Evolutionary conservation across 2,888 invertebrate genomes (phyloP), one percentile per base, ranked within the genome.

Genomic region (Eristalis tenax): DNA sequence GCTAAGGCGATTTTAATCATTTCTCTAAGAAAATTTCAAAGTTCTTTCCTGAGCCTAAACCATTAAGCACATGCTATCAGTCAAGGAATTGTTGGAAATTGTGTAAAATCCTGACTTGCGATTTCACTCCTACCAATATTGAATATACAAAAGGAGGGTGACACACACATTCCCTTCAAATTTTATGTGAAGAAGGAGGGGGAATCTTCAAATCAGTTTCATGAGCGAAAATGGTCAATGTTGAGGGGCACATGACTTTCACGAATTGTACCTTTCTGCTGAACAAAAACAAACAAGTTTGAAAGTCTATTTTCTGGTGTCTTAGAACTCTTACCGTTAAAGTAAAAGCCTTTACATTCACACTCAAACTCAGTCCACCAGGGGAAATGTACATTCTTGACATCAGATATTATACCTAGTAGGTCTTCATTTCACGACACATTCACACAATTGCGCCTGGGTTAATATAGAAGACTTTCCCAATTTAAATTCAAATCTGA

Each of bases 401-500:
- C 5, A 8, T 18, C 50, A 50, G 18, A 18, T 18, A 18, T 50
- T 1, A 18, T n/a, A n/a, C n/a, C n/a, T 18, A 18, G 5, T 8
- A 18, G 50, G 18, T 8, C 50, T 50, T 50, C 18, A 50, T 50
- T 50, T 50, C 18, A 18, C 18, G 1, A 18, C 50, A 50, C 50
- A 50, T 50, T 50, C 6, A 38, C 38, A 50, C 64, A 74, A 59
- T 38, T 4, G 35, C 76, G 50, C 28, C 6, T 28, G 32, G 64
- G 50, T 28, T 50, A 28, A 61, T 61, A 23, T 4, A 5, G 68
- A 61, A 77, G 35, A 77, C 40, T 77, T 69, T 50, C 8, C 59
- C 69, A 35, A 69, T 77, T 69, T 69, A 63, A 77, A 69, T 69
- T 76, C 40, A 77, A 77, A 70, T 69, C 50, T 40, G 23, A 69